These are phyloP conservation scores for Sialis fuliginosa DNA, from an alignment of 2,888 invertebrate genomes.

Conservation along the genomic window DNA sequence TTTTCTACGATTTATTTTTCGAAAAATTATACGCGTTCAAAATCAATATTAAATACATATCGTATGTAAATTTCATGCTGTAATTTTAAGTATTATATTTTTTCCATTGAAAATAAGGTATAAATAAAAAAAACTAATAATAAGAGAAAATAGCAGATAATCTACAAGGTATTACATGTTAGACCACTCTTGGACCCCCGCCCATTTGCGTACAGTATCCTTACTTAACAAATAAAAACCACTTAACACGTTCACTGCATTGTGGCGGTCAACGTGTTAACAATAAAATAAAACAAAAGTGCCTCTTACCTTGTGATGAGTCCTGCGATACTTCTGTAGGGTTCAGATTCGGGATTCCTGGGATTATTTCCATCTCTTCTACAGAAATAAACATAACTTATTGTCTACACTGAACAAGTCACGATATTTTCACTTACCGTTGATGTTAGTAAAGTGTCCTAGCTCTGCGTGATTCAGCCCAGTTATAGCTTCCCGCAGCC, in stretches of 20 bases:
- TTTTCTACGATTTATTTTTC: no score
- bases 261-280: no score
- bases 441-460: constrained; percentile 4
- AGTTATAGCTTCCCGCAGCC: constrained; percentile 16
- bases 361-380: constrained; percentile 26
- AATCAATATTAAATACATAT: no score
- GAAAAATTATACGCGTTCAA: no score
- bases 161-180: no score
- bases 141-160: no score
- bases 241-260: not conserved
- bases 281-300: not conserved
- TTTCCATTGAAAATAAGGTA: no score
- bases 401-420: not conserved
- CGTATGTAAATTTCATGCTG: no score
- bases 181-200: not conserved
- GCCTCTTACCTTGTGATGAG: constrained; percentile 17
- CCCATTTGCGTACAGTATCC: not conserved
- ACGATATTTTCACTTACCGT: constrained; percentile 3
- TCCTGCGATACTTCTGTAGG: constrained; percentile 18
- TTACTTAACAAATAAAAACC: not conserved
- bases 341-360: constrained; percentile 19
- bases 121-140: no score
- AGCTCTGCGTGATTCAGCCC: constrained; percentile 15
- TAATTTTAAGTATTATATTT: no score
- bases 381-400: constrained; percentile 7